These are phyloP conservation scores for Isichthys henryi DNA, from an alignment of 2,113 vertebrate genomes.

Conservation along the genomic window DNA sequence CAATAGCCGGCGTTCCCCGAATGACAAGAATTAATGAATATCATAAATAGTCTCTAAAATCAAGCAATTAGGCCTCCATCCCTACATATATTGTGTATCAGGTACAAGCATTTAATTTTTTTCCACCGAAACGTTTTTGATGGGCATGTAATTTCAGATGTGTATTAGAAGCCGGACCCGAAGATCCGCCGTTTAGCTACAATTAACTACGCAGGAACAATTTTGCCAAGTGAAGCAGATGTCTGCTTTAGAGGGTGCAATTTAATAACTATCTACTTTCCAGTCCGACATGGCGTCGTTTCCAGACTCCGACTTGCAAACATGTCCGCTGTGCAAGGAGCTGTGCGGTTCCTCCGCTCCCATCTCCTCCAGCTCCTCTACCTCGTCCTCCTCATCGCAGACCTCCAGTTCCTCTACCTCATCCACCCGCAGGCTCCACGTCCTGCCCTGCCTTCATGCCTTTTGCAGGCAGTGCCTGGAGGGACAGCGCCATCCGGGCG, in stretches of 20 bases:
- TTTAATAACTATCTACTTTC: constrained; percentile 10
- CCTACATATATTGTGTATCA: neutral
- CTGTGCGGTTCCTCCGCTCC: constrained; percentile 75
- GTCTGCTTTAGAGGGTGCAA: constrained; percentile 20
- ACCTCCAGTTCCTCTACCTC: constrained; percentile 52
- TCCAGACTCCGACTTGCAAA: constrained; percentile 73
- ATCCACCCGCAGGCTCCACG: constrained; percentile 62
- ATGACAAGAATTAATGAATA: neutral
- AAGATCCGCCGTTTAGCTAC: neutral
- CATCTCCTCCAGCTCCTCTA: constrained; percentile 71
- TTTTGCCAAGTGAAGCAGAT: neutral
- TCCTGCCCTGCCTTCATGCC: constrained; percentile 78
- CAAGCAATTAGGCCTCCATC: neutral
- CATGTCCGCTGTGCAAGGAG: constrained; percentile 77
- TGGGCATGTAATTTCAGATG: neutral
- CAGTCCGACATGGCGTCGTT: constrained; percentile 72
- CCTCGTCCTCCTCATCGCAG: constrained; percentile 72
- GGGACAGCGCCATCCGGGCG: constrained; percentile 65
- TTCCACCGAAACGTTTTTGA: neutral
- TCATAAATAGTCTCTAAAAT: neutral
- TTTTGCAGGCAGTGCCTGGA: constrained; percentile 80
- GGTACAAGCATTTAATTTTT: neutral
- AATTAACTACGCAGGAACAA: neutral
- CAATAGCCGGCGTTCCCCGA: neutral
- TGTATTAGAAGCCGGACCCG: neutral